Evolutionary conservation across 2,888 invertebrate genomes (phyloP), one percentile per base, ranked within the genome.

Genomic region (Neoscelio sp.): DNA sequence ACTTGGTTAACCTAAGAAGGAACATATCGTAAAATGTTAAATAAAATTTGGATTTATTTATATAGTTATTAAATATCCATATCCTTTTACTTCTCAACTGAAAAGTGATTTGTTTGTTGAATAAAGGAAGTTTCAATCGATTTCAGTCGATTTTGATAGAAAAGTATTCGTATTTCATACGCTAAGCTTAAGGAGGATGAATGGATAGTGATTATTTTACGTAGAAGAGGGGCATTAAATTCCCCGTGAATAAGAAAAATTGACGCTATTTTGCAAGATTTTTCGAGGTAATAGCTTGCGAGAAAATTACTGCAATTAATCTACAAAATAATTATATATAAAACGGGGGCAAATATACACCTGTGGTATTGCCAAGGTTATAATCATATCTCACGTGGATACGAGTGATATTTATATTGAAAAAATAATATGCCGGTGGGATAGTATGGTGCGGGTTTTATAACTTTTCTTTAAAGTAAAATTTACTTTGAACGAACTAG

Each of bases 201-300:
- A 74, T 73, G 73, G 44, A 13, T 5, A 13, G 48, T 42, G 65
- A 73, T 73, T 64, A 64, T 56, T 73, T 46, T 71, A 8, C 13
- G 12, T 7, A 26, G 12, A 15, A 12, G 18, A 12, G 23, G 38
- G 18, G 2, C 33, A 10, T 56, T 35, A 26, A 56, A 56, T 56
- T 68, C 38, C 26, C 35, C 26, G 44, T 23, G 62, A 12, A 64
- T 38, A 23, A 64, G 64, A 73, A 73, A 73, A 73, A 73, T 73
- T 13, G 73, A 15, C 28, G 54, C 38, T 13, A 64, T 73, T 73
- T 52, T 48, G n/a, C 23, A 58, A 35, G 40, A 58, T 48, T 58
- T 50, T 30, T 12, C 44, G 38, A 13, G 10, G 18, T 54, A 44
- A 54, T 54, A 54, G 33, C 20, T 13, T n/a, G 2, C 18, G 35